Percentiles rank a stretch among this genome's conserved stretches.
These are phyloP conservation scores for Nipponia nippon DNA, from an alignment of 2,113 vertebrate genomes.

Conservation along the genomic window DNA sequence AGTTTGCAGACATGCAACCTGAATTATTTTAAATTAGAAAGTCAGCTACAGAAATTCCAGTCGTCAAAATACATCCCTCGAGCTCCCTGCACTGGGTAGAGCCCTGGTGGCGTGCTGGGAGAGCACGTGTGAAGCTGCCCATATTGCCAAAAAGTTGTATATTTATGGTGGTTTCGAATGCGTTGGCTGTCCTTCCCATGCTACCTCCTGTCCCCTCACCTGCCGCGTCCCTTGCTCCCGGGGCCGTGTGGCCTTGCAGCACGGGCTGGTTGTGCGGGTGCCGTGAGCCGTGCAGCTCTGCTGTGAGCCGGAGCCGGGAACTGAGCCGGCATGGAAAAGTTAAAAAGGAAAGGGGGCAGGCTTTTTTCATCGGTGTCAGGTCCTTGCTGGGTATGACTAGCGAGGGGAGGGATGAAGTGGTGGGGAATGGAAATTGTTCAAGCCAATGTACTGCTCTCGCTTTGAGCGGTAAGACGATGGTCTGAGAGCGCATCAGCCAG, in stretches of 20 bases:
- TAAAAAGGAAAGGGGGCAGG: not conserved
- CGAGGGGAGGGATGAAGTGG: not conserved
- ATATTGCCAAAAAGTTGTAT: not conserved
- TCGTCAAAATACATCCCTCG: accelerated
- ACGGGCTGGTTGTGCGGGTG: not conserved
- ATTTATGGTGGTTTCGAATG: not conserved
- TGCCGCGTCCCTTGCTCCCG: not conserved
- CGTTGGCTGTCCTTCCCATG: not conserved
- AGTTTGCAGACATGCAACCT: not conserved
- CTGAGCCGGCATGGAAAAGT: not conserved
- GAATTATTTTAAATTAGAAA: not conserved
- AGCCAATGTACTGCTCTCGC: accelerated
- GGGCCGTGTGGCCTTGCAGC: not conserved
- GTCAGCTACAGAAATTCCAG: not conserved
- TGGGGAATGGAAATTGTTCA: not conserved
- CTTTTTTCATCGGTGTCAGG: not conserved
- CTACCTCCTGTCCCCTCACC: not conserved
- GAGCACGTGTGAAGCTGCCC: not conserved
- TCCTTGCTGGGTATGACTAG: not conserved
- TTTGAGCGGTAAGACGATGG: accelerated
- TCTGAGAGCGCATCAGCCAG: not conserved
- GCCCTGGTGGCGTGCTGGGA: not conserved
- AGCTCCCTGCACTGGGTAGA: not conserved
- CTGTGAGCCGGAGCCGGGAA: accelerated
- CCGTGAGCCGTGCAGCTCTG: not conserved